Evolutionary conservation across 2,113 vertebrate genomes (phyloP), one percentile per base, ranked within the genome.

Genomic region (Aldabrachelys gigantea): DNA sequence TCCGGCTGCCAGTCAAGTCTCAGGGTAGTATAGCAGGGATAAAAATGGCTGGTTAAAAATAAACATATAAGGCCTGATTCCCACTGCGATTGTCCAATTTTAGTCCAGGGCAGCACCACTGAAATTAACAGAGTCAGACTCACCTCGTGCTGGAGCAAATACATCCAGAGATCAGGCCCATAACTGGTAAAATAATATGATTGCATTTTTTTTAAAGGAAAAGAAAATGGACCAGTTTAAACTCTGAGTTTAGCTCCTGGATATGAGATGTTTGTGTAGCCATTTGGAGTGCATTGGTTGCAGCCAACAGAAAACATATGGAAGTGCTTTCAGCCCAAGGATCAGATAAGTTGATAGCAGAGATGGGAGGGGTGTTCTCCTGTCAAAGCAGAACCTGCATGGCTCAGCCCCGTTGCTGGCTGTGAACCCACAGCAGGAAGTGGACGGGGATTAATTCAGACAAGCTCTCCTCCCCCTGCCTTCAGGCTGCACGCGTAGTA

Each of bases 101-200:
- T 81, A n/a, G 56, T 41, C 9, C 17, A 47, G 14, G 72, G 53
- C 2, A 29, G 35, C 35, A 27, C 7, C 29, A 31, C 38, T 44
- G 27, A 49, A 72, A 86, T n/a, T 22, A n/a, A 11, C 11, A 56
- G 69, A 94, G 1, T 0, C 0, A 1, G 11, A 4, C 9, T 1
- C 87, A 41, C 24, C 57, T 22, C 65, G 88, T 0, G 0, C 44
- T 3, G 8, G 19, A 44, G 25, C 0, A 82, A 84, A 80, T 22
- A 4, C 35, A 13, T 82, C 82, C 17, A 85, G 16, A 5, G 41
- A 62, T 50, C 0, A 0, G 24, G 3, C 19, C 72, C 2, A 22
- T 5, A 54, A 76, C 1, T 8, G 1, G 16, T 1, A 31, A 87
- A 94, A 75, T 50, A 3, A 44, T 13, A 6, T 5, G 21, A 38